phyloP scores from a whole-genome alignment of 2,888 invertebrate species.

The Timandra comae region DNA sequence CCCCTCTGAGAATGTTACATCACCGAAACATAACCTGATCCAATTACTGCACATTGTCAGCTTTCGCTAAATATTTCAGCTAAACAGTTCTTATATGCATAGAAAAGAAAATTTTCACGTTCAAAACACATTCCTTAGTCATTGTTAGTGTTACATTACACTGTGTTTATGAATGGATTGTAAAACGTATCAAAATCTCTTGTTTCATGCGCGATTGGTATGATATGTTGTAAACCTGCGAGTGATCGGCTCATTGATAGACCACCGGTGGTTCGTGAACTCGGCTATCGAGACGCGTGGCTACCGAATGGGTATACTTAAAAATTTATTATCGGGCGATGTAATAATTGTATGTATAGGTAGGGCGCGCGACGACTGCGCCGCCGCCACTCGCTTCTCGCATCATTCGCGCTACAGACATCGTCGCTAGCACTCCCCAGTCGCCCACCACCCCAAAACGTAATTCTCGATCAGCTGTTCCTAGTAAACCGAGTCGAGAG shows the following conservation, averaged over 20 bases:
- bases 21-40: slow-evolving; percentile 34
- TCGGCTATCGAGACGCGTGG: slow-evolving; percentile 56
- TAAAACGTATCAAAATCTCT: slow-evolving; percentile 27
- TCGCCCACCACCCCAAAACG: slow-evolving; percentile 39
- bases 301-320: slow-evolving; percentile 59
- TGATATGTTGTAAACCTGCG: slow-evolving; percentile 40
- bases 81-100: slow-evolving; percentile 3
- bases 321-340: slow-evolving; percentile 53
- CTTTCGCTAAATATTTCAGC: slow-evolving; percentile 5
- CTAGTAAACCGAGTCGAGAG: slow-evolving; percentile 27
- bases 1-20: too few relatives aligned
- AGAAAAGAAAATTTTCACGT: slow-evolving; percentile 9
- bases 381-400: slow-evolving; percentile 53
- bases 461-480: slow-evolving; percentile 61
- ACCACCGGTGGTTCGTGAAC: slow-evolving; percentile 44
- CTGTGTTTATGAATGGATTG: slow-evolving; percentile 23
- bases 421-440: slow-evolving; percentile 47
- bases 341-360: slow-evolving; percentile 52
- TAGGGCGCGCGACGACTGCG: slow-evolving; percentile 62
- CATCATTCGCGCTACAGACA: slow-evolving; percentile 67
- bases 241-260: slow-evolving; percentile 43
- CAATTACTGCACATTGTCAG: slow-evolving; percentile 14
- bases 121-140: slow-evolving; percentile 13
- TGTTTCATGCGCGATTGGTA: slow-evolving; percentile 32
- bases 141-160: slow-evolving; percentile 5